phyloP scores from a whole-genome alignment of 2,113 vertebrate species.

The Sialia sialis region DNA sequence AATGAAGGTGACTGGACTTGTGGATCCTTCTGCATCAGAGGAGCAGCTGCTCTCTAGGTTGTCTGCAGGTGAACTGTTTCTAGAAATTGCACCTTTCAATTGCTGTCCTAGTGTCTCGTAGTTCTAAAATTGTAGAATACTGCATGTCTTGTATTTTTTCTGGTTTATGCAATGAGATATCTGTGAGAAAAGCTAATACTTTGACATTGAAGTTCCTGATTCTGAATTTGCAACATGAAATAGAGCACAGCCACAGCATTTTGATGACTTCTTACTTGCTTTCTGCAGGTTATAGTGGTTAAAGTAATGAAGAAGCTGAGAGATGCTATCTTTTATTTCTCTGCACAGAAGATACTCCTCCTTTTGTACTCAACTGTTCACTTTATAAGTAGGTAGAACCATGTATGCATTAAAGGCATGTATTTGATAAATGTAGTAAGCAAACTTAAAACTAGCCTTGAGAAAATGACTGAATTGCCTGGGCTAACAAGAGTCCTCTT shows the following conservation, averaged over 20 bases:
- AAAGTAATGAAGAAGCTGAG: background rate
- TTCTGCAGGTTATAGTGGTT: background rate
- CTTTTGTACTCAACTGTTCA: background rate
- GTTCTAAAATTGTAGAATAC: background rate
- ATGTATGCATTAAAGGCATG: background rate
- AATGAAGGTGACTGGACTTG: background rate
- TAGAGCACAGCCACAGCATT: background rate
- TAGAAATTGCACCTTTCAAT: background rate
- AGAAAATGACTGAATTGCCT: conserved; percentile 25
- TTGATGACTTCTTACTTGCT: background rate
- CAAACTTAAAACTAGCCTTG: conserved; percentile 1
- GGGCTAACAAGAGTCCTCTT: conserved; percentile 29
- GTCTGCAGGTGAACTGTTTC: background rate
- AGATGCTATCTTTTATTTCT: background rate
- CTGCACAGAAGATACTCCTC: background rate
- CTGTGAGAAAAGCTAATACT: background rate
- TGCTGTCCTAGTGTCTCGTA: background rate
- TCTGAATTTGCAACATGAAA: background rate
- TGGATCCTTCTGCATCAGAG: background rate
- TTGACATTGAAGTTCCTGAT: background rate
- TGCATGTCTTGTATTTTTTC: background rate
- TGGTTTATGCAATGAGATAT: background rate
- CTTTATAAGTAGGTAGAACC: background rate
- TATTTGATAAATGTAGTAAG: background rate
- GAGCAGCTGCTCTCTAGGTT: background rate